Conservation (phyloP, 2,888 invertebrate species). For the Minunthozetes semirufus region DNA sequence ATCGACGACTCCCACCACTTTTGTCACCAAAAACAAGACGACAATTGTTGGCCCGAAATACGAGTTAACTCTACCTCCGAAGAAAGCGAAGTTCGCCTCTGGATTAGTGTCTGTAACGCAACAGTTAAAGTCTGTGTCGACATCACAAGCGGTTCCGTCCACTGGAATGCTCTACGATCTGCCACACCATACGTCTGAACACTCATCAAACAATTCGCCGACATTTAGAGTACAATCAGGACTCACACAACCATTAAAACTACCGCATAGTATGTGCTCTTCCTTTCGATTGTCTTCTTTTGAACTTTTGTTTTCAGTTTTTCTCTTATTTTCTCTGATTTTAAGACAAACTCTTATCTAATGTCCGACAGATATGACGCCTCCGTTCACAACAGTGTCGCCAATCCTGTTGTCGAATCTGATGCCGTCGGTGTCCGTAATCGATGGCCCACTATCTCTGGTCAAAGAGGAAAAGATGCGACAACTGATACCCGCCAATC, state of each 20-base stretch:
- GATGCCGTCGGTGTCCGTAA: slow-evolving; percentile 1
- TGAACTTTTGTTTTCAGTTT: neutral
- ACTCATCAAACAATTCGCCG: neutral
- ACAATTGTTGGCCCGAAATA: neutral
- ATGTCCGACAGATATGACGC: neutral
- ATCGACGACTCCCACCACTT: slow-evolving; percentile 5
- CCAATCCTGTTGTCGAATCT: slow-evolving; percentile 19
- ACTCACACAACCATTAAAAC: neutral
- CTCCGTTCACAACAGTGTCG: slow-evolving; percentile 4
- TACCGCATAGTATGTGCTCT: slow-evolving; percentile 21
- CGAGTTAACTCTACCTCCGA: slow-evolving; percentile 8
- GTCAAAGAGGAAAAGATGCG: slow-evolving; percentile 25
- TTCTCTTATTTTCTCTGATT: neutral
- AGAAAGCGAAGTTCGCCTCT: neutral
- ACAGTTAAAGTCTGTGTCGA: neutral
- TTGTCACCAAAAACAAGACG: neutral
- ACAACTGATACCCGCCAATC: neutral
- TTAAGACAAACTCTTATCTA: neutral
- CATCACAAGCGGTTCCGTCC: slow-evolving; percentile 16
- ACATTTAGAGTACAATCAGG: slow-evolving; percentile 18
- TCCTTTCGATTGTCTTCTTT: neutral
- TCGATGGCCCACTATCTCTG: slow-evolving; percentile 22
- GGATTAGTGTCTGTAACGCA: neutral
- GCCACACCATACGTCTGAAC: neutral
- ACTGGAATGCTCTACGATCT: slow-evolving; percentile 23